A percentile compares a stretch with the other conserved stretches of the same genome.
phyloP scores from a whole-genome alignment of 2,113 vertebrate genomes.

The Bolborhynchus lineola region DNA sequence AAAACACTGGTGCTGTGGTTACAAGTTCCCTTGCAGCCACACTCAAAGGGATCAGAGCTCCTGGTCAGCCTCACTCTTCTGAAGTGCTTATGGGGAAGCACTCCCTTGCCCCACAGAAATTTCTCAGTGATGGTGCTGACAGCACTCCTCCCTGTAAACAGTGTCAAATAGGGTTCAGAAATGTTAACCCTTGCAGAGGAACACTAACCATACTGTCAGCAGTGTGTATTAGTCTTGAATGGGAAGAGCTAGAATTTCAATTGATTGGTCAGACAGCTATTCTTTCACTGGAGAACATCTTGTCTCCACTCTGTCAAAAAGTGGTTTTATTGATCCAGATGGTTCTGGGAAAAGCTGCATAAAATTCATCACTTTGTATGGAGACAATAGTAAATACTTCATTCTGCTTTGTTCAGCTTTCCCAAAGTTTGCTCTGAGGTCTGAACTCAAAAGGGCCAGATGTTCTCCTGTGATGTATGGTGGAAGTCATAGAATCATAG shows the following conservation, averaged over 20 bases:
- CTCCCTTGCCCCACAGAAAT: not conserved
- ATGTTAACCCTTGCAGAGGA: not conserved
- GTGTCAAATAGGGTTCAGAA: not conserved
- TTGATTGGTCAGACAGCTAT: not conserved
- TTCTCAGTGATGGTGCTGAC: not conserved
- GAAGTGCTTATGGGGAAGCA: not conserved
- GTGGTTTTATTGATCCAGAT: not conserved
- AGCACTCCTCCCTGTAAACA: not conserved
- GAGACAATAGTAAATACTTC: not conserved
- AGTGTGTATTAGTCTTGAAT: not conserved
- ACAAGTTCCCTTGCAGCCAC: not conserved
- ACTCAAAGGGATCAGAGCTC: not conserved
- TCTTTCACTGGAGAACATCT: not conserved
- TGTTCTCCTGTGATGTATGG: not conserved
- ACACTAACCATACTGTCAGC: not conserved
- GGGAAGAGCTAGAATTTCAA: not conserved
- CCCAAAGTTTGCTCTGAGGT: not conserved
- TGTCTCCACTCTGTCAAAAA: not conserved
- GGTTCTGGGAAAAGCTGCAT: not conserved
- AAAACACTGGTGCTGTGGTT: not conserved
- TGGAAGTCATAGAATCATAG: not conserved
- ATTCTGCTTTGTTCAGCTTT: not conserved
- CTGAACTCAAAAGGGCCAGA: not conserved
- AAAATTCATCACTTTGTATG: not conserved
- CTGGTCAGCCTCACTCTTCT: not conserved